Evolutionary conservation across 2,888 invertebrate genomes (phyloP).

Genomic region (Sturmia bella): DNA sequence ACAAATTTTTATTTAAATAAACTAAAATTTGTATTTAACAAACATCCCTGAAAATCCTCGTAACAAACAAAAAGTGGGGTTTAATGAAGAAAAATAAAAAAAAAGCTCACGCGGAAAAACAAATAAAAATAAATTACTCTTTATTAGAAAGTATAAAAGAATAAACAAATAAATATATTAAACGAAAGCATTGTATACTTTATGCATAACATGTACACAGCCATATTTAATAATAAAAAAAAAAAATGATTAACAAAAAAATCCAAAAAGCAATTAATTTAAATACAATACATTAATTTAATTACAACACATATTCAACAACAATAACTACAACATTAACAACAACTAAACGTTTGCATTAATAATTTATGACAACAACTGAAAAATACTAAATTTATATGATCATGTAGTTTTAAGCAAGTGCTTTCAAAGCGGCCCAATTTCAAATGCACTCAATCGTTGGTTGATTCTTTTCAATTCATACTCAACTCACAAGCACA

Average conservation of each 20-base stretch:
- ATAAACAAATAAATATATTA: conserved; percentile 23
- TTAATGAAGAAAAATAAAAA: no score
- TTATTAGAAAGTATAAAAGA: conserved; percentile 21
- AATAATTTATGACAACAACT: conserved; percentile 58
- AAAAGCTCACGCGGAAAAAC: conserved; percentile 5
- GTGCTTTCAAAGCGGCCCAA: conserved; percentile 9
- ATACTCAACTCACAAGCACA: background rate
- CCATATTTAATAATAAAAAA: conserved; percentile 53
- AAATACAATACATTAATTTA: conserved; percentile 49
- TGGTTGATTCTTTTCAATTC: background rate
- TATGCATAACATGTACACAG: conserved; percentile 67
- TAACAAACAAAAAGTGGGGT: conserved; percentile 39
- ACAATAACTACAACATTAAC: conserved; percentile 45
- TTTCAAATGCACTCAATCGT: conserved; percentile 25
- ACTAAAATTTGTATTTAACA: conserved; percentile 27
- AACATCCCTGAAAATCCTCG: conserved; percentile 13
- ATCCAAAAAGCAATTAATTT: conserved; percentile 52
- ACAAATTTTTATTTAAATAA: conserved; percentile 52
- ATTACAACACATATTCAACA: background rate
- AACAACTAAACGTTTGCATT: conserved; percentile 55
- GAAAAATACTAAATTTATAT: conserved; percentile 53
- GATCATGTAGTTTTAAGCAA: conserved; percentile 62
- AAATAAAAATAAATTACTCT: conserved; percentile 51
- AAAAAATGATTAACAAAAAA: conserved; percentile 21
- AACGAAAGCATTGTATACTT: conserved; percentile 56